Percentiles rank a stretch among this genome's conserved stretches.
These are phyloP conservation scores for Erethizon dorsatum DNA, from an alignment of 2,797 vertebrate species.

Conservation along the genomic window DNA sequence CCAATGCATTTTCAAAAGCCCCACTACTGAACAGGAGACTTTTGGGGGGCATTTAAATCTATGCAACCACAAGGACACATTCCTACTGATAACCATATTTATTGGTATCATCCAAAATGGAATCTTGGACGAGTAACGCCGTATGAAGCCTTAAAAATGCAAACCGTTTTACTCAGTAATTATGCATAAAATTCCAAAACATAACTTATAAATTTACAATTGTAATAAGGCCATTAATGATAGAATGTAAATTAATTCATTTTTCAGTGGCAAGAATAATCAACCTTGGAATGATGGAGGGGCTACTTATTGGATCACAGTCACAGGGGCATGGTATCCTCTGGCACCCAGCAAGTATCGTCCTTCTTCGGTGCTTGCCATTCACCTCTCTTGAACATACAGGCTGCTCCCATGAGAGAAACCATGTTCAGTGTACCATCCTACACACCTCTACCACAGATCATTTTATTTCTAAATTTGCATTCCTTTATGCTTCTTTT, in stretches of 20 bases:
- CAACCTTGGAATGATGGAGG: slow-evolving; percentile 10
- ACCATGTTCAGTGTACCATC: background rate
- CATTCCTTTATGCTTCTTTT: background rate
- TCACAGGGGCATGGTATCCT: background rate
- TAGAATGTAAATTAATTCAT: slow-evolving; percentile 63
- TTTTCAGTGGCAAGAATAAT: slow-evolving; percentile 57
- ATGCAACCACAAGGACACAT: background rate
- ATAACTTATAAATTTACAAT: slow-evolving; percentile 56
- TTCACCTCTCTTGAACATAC: background rate
- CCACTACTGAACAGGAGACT: background rate
- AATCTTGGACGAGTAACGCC: background rate
- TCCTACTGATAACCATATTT: background rate
- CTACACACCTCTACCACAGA: background rate
- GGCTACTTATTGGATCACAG: background rate
- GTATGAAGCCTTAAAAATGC: background rate
- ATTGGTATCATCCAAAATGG: background rate
- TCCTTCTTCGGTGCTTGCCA: background rate
- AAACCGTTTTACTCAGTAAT: slow-evolving; percentile 53
- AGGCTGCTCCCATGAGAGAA: background rate
- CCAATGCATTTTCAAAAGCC: background rate
- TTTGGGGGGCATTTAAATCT: background rate
- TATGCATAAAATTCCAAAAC: slow-evolving; percentile 54
- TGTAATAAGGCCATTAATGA: slow-evolving; percentile 55
- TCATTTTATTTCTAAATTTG: slow-evolving; percentile 37
- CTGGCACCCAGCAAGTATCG: background rate